These are phyloP conservation scores for Heliconius ethilla DNA, from an alignment of 2,888 invertebrate species.

Conservation along the genomic window DNA sequence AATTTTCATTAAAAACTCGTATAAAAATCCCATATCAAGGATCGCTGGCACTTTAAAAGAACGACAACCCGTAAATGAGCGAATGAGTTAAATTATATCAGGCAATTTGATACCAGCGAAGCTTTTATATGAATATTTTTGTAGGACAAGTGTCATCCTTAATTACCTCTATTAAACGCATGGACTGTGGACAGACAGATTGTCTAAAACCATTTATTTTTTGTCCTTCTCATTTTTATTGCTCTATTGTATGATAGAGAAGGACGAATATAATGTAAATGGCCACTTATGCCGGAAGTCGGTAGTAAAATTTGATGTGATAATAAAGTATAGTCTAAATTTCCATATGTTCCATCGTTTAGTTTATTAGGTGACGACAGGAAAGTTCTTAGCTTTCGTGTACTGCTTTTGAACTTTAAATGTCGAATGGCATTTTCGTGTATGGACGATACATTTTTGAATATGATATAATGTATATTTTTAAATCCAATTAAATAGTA, in stretches of 20 bases:
- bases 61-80: constrained; percentile 61
- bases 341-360: constrained; percentile 63
- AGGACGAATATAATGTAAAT: constrained; percentile 53
- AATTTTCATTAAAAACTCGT: constrained; percentile 5
- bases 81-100: constrained; percentile 64
- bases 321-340: constrained; percentile 79
- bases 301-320: constrained; percentile 78
- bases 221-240: constrained; percentile 52
- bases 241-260: constrained; percentile 50
- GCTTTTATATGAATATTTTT: constrained; percentile 78
- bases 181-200: constrained; percentile 72
- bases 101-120: constrained; percentile 76
- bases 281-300: constrained; percentile 72
- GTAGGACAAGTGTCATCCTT: constrained; percentile 70
- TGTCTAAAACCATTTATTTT: constrained; percentile 52
- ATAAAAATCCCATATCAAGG: constrained; percentile 39
- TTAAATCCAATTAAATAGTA: background rate
- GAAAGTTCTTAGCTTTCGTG: constrained; percentile 29
- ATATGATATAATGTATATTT: background rate
- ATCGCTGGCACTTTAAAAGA: constrained; percentile 39
- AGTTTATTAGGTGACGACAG: constrained; percentile 41
- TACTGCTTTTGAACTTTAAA: constrained; percentile 39
- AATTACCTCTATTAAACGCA: constrained; percentile 77
- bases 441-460: background rate
- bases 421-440: constrained; percentile 18